Evolutionary conservation across 2,888 invertebrate species (phyloP), one percentile per base, ranked within the genome.

Genomic region (Hyppa rectilinea): DNA sequence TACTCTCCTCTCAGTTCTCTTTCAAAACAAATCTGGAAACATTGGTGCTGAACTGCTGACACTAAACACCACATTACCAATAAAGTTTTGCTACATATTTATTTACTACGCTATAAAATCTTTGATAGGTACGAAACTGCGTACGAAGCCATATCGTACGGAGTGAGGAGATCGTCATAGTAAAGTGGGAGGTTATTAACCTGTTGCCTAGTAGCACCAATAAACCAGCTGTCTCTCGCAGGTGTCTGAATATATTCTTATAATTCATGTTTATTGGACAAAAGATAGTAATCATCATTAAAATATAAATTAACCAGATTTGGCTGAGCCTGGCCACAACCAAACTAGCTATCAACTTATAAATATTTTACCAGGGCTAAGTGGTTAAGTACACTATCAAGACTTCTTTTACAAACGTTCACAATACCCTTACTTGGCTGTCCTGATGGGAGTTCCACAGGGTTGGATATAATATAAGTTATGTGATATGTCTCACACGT

Each of bases 201-300:
- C 80, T 34, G 38, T 61, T 71, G 66, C 80, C 78, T 80, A 80
- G 66, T 61, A 71, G 71, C 62, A 80, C 66, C 62, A 63, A 64
- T 78, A 71, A 60, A 66, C 43, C 31, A 53, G 50, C 34, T 29
- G 47, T 74, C 26, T 43, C 59, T 47, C 29, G 45, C 26, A 58
- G 26, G 56, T 36, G 45, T 31, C 59, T 49, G 38, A 23, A 63
- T 34, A 50, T 50, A 17, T 60, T 36, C 26, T 2, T 60, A 29
- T 43, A 38, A 20, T 59, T 47, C 12, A 20, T 60, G 58, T 47
- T 7, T 26, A 34, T 38, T 47, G 23, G 5, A 49, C 36, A 66
- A 50, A 53, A n/a, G 29, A 45, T 43, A 66, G 4, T 43, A 29
- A 64, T 43, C 23, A 65, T 36, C 29, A 43, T 73, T 47, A 73